Evolutionary conservation across 2,113 vertebrate genomes (phyloP), one percentile per base, ranked within the genome.

Genomic region (Ascaphus truei): DNA sequence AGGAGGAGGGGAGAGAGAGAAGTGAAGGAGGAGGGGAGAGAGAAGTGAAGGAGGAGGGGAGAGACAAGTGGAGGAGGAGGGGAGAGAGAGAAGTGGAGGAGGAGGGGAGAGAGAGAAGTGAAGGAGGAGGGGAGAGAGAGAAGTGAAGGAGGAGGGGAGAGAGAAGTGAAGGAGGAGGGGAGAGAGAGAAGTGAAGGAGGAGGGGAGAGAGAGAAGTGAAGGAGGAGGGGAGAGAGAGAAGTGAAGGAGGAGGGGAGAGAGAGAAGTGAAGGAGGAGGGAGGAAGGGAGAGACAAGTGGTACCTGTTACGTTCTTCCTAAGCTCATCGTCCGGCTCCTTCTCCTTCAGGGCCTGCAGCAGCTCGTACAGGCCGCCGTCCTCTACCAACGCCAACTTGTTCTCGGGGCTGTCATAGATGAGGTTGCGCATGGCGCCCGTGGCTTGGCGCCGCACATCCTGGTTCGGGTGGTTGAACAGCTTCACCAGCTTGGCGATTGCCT

Each of bases 271-370:
- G 20, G 7, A 58, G 25, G 4, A 25, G 4, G 8, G 1, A 29
- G 5, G 3, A 20, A 30, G 1, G 15, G 3, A 36, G 7, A 56
- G 34, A n/a, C n/a, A n/a, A n/a, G n/a, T n/a, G 12, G 3, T 29
- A 98, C 96, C 96, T 72, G 95, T 98, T 76, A 98, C 92, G 0
- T 96, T 98, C 83, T 96, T 98, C 73, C 86, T 89, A 3, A 99
- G 93, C 75, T 99, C 97, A 0, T 98, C 94, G 0, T 97, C 94
- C 0, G 84, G 89, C 75, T 94, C 87, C 0, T 79, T 79, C 75
- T 94, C 87, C 0, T 79, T 79, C 55, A 98, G 84, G 0, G 93
- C 85, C 47, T 85, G 76, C 71, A 96, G 84, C 2, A 99, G 89
- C 76, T 87, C 89, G 0, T 76, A 85, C 73, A 99, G 88, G 39